Evolutionary conservation across 2,888 invertebrate species (phyloP), one percentile per base, ranked within the genome.

Genomic region (Eupsilia transversa): DNA sequence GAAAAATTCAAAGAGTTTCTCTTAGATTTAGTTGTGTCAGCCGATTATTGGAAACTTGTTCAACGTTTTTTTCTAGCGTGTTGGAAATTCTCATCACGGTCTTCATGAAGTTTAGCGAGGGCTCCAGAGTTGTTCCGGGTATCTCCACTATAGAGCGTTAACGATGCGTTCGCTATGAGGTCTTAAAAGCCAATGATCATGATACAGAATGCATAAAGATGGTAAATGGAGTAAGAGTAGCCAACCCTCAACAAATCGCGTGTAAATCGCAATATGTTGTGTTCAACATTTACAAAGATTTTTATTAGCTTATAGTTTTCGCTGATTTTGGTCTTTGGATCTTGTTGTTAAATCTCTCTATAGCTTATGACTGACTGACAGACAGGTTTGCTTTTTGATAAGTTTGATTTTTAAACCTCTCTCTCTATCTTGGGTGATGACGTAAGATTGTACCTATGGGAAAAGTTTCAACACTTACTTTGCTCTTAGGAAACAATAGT

Each of bases 201-300:
- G 38, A 6, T 12, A 23, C 57, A 20, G 17, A 41, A 74, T 66
- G 41, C 9, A 3, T 41, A n/a, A 20, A 52, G 49, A 23, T 23
- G 70, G n/a, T n/a, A 30, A 78, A 54, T 60, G 35, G 35, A 52
- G 30, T 35, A n/a, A n/a, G 7, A 63, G 9, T 35, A 17, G 17
- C 23, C 23, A 10, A 38, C 38, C 12, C 23, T 23, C 17, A 27
- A 38, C 23, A 73, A 30, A 30, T 73, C 35, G 9, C 23, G n/a
- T 35, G 49, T n/a, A 33, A n/a, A 65, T 33, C 0, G 35, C 43
- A 23, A 35, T 56, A 43, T 27, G 12, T 60, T 33, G 12, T 27
- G 10, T 46, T 12, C 23, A 33, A 43, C 1, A 41, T 27, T 10
- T 43, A 27, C 12, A 27, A 56, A 56, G 20, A 27, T 14, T 38